Evolutionary conservation across 2,797 vertebrate species (phyloP).

Genomic region (Fistularia tabacaria): DNA sequence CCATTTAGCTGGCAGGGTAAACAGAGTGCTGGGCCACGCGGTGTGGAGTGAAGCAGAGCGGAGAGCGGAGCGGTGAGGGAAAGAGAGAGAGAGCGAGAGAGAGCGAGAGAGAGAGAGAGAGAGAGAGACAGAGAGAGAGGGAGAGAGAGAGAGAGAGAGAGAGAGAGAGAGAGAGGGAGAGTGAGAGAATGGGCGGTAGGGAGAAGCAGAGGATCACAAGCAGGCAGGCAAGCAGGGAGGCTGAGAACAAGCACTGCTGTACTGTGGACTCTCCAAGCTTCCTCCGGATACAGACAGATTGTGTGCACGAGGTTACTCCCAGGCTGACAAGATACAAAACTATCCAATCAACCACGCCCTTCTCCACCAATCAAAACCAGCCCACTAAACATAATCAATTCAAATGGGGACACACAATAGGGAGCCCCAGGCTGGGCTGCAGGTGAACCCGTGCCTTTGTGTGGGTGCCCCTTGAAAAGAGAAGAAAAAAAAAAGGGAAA

Average conservation of each 20-base stretch:
- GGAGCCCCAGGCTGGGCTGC: constrained; percentile 78
- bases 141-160: constrained; percentile 25
- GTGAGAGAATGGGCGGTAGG: constrained; percentile 17
- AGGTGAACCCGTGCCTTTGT: constrained; percentile 87
- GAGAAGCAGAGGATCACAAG: constrained; percentile 19
- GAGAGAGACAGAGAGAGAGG: constrained; percentile 27
- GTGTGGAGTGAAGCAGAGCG: constrained; percentile 77
- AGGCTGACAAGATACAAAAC: constrained; percentile 93
- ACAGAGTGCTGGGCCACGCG: constrained; percentile 85
- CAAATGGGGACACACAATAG: constrained; percentile 83
- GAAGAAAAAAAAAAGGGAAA: constrained; percentile 63
- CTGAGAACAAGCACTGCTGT: constrained; percentile 69
- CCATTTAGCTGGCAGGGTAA: constrained; percentile 95
- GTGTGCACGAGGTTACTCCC: constrained; percentile 87
- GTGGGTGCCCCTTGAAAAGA: constrained; percentile 72
- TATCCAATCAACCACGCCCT: constrained; percentile 95
- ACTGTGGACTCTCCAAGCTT: constrained; percentile 81
- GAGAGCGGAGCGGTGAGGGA: constrained; percentile 55
- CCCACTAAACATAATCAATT: constrained; percentile 88
- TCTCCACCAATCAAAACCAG: constrained; percentile 95
- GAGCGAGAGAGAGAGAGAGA: constrained; percentile 39
- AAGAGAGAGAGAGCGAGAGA: constrained; percentile 56
- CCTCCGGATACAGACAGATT: constrained; percentile 91
- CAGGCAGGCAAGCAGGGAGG: constrained; percentile 56
- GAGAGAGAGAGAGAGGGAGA: constrained; percentile 29